Percentiles rank a stretch among this genome's conserved stretches.
Conservation (phyloP, 2,113 vertebrate species). For the Regulus satrapa region DNA sequence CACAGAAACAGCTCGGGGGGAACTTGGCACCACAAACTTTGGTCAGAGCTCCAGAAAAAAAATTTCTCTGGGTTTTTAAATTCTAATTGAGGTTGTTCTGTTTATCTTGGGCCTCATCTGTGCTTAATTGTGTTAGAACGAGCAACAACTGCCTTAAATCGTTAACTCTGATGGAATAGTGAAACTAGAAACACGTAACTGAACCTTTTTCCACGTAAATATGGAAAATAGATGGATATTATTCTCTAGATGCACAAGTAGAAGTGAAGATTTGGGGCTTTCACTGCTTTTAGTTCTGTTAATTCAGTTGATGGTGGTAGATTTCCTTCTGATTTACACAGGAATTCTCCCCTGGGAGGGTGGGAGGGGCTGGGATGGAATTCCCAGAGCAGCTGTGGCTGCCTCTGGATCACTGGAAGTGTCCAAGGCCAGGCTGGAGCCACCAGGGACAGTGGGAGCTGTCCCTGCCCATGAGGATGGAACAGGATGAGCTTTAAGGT, state of each 20-base stretch:
- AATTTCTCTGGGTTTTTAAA: background rate
- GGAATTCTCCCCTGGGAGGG: background rate
- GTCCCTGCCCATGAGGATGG: background rate
- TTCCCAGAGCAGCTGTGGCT: background rate
- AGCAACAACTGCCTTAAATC: background rate
- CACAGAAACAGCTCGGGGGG: background rate
- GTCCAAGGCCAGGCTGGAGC: accelerated
- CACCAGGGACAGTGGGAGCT: accelerated
- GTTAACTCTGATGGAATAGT: background rate
- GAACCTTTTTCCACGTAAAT: background rate
- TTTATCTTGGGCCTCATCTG: background rate
- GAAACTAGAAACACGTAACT: background rate
- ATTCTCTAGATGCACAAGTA: accelerated
- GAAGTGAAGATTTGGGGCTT: background rate
- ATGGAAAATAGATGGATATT: too few species aligned
- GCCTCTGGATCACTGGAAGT: background rate
- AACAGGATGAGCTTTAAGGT: accelerated
- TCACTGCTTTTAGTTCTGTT: background rate
- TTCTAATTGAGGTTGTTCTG: background rate
- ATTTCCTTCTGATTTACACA: background rate
- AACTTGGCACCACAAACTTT: background rate
- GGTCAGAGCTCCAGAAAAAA: background rate
- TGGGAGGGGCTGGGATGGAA: background rate
- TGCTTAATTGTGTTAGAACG: background rate
- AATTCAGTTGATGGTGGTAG: background rate